Percentiles rank a stretch among this genome's conserved stretches.
Conservation (phyloP, 2,888 invertebrate genomes). For the Dilophus febrilis region DNA sequence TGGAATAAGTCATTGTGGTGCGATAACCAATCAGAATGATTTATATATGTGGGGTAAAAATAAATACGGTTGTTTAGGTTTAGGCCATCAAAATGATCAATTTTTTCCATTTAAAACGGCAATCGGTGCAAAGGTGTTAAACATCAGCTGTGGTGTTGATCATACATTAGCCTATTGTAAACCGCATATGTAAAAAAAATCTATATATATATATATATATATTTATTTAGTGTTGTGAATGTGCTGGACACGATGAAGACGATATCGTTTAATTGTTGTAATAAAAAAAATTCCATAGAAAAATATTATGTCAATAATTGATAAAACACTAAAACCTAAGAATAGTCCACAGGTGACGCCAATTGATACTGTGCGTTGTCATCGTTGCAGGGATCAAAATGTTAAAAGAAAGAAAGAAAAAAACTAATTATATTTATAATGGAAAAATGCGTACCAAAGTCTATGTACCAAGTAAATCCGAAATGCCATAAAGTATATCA, state of each 20-base stretch:
- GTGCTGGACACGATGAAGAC: no score
- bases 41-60: conserved; percentile 89
- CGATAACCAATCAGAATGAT: conserved; percentile 66
- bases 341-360: conserved; percentile 9
- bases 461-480: conserved; percentile 18
- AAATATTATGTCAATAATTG: conserved; percentile 9
- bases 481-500: conserved; percentile 19
- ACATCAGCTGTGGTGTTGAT: conserved; percentile 71
- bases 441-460: not conserved
- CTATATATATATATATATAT: no score
- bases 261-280: no score
- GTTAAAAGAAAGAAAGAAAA: not conserved
- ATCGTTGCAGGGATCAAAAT: not conserved
- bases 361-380: conserved; percentile 8
- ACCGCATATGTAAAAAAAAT: conserved; percentile 31
- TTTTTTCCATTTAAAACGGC: conserved; percentile 73
- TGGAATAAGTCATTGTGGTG: conserved; percentile 63
- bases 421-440: not conserved
- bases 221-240: no score
- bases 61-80: conserved; percentile 63
- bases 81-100: conserved; percentile 66
- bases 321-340: conserved; percentile 10
- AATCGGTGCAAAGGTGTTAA: conserved; percentile 56
- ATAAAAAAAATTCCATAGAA: conserved; percentile 6
- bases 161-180: conserved; percentile 63